Conservation (phyloP, 1,140 invertebrate species). For the Caenorhabditis briggsae region DNA sequence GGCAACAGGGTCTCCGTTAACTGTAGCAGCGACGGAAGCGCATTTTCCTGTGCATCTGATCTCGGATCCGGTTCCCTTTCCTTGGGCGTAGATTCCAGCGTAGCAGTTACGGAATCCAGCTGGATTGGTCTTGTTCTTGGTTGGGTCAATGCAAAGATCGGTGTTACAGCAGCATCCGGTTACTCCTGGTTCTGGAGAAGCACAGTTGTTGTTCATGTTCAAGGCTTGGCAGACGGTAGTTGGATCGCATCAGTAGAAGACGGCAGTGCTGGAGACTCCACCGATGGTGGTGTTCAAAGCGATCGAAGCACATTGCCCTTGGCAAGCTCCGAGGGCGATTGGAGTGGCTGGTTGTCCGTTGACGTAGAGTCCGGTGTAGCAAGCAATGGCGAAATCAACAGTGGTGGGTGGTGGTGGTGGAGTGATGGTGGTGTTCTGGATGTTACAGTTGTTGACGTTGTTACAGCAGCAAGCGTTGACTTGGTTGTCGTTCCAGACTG, state of each 20-base stretch:
- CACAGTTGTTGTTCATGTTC: constrained; percentile 52
- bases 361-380: constrained; percentile 58
- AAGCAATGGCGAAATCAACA: constrained; percentile 56
- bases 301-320: constrained; percentile 61
- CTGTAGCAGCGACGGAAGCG: constrained; percentile 4
- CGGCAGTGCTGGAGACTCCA: constrained; percentile 18
- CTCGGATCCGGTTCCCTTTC: constrained; percentile 16
- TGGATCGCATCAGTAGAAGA: constrained; percentile 64
- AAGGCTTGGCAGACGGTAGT: constrained; percentile 22
- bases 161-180: constrained; percentile 64
- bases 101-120: constrained; percentile 29
- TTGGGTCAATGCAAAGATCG: constrained; percentile 58
- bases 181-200: constrained; percentile 50
- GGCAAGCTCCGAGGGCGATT: constrained; percentile 49
- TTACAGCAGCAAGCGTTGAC: constrained; percentile 56
- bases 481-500: constrained; percentile 38
- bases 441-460: constrained; percentile 61
- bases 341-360: constrained; percentile 25
- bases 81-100: constrained; percentile 46
- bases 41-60: constrained; percentile 54
- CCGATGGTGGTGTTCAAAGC: constrained; percentile 43
- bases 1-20: neutral
- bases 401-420: constrained; percentile 57
- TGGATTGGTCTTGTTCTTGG: constrained; percentile 36
- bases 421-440: constrained; percentile 47